These are phyloP conservation scores for Palythoa caribaeorum DNA, from an alignment of 92 coral and sea anemone species.

Conservation along the genomic window DNA sequence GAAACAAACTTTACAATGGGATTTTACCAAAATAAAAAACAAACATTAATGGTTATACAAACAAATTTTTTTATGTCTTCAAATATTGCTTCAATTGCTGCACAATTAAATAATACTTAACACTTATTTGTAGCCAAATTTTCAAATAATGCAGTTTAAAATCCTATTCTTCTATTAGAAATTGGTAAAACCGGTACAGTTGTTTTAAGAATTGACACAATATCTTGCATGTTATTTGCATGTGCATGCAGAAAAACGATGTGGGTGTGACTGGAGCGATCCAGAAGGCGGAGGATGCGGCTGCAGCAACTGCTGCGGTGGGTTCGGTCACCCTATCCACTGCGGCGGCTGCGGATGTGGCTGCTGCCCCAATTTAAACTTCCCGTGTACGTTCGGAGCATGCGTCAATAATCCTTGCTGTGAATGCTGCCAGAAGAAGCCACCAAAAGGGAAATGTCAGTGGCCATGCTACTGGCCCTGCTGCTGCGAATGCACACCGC, in stretches of 20 bases:
- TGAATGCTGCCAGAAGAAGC: slow-evolving; percentile 87
- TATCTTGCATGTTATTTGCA: slow-evolving; percentile 33
- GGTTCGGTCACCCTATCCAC: slow-evolving; percentile 75
- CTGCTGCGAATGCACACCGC: slow-evolving; percentile 86
- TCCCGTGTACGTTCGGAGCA: slow-evolving; percentile 92
- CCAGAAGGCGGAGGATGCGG: slow-evolving; percentile 79
- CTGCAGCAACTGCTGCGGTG: slow-evolving; percentile 76
- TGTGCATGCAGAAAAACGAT: slow-evolving; percentile 51
- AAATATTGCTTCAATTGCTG: too few relatives aligned
- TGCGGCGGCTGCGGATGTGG: slow-evolving; percentile 60
- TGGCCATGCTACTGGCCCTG: slow-evolving; percentile 96
- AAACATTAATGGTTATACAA: too few relatives aligned
- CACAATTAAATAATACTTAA: too few relatives aligned
- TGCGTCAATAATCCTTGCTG: slow-evolving; percentile 93
- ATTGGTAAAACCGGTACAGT: too few relatives aligned
- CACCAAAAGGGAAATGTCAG: slow-evolving; percentile 84
- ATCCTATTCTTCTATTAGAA: too few relatives aligned
- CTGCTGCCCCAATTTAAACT: slow-evolving; percentile 77
- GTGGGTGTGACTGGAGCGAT: slow-evolving; percentile 21
- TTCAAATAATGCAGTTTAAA: too few relatives aligned
- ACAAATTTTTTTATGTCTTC: too few relatives aligned
- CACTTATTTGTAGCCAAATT: too few relatives aligned
- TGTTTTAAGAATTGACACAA: neutral
- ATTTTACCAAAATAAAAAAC: too few relatives aligned
- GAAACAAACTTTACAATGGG: too few relatives aligned